Evolutionary conservation across 1,140 invertebrate genomes (phyloP).

Genomic region (Calephelis nemesis): DNA sequence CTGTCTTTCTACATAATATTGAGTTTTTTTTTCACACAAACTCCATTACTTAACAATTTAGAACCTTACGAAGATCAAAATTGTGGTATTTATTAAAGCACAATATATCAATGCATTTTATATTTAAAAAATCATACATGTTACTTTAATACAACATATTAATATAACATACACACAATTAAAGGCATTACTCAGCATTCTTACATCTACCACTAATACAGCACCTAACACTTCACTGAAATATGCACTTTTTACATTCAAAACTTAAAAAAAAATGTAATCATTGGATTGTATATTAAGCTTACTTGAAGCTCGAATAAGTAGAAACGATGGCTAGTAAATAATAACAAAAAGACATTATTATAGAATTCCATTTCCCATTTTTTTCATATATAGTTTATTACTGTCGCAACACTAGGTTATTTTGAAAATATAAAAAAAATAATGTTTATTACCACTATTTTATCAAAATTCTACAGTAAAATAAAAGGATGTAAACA

Average conservation of each 20-base stretch:
- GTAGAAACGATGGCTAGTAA: too few species aligned
- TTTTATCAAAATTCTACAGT: too few species aligned
- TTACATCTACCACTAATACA: conserved; percentile 58
- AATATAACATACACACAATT: conserved; percentile 40
- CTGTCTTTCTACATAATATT: conserved; percentile 52
- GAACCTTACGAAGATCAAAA: neutral
- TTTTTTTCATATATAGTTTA: neutral
- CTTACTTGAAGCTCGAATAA: too few species aligned
- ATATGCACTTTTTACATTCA: conserved; percentile 3
- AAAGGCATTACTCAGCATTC: conserved; percentile 58
- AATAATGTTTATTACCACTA: too few species aligned
- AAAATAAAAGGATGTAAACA: too few species aligned
- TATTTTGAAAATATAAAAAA: too few species aligned
- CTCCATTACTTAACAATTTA: neutral
- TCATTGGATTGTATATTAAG: neutral
- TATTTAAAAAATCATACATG: conserved; percentile 38
- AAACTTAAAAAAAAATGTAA: neutral
- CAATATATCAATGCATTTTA: conserved; percentile 46
- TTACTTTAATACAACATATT: conserved; percentile 41
- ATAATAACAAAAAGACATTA: too few species aligned
- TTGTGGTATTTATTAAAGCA: neutral
- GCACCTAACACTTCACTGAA: conserved; percentile 31
- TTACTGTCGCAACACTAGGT: too few species aligned
- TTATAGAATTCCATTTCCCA: too few species aligned
- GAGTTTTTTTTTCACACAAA: conserved; percentile 31